Percentiles rank a stretch among this genome's conserved stretches.
Evolutionary conservation across 2,797 vertebrate species (phyloP).

Genomic region (Bovichtus variegatus): DNA sequence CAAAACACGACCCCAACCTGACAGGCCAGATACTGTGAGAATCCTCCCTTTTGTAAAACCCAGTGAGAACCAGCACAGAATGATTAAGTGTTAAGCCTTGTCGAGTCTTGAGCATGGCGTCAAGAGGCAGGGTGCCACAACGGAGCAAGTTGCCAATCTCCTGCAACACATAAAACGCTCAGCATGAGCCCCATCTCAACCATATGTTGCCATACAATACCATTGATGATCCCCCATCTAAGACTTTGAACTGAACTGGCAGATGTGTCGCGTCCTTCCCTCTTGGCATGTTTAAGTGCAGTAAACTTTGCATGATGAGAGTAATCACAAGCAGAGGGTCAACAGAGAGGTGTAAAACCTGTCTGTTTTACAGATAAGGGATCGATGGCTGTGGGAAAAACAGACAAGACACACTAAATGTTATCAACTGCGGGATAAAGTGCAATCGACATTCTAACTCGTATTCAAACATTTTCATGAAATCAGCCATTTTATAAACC

Average conservation of each 20-base stretch:
- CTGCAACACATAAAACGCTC: constrained; percentile 28
- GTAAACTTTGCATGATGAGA: not conserved
- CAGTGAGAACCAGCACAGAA: constrained; percentile 21
- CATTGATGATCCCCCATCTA: constrained; percentile 1
- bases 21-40: constrained; percentile 64
- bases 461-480: not conserved
- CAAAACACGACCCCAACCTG: constrained; percentile 32
- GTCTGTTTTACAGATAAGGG: constrained; percentile 16
- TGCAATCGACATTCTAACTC: not conserved
- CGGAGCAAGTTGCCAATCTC: constrained; percentile 8
- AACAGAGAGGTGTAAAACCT: constrained; percentile 20
- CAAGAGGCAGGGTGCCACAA: constrained; percentile 23
- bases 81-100: constrained; percentile 8
- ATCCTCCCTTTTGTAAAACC: constrained; percentile 21
- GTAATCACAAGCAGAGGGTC: not conserved
- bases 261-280: constrained; percentile 21
- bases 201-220: constrained; percentile 15
- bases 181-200: constrained; percentile 4
- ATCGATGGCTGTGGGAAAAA: constrained; percentile 17
- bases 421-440: not conserved
- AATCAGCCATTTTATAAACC: not conserved
- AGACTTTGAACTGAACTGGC: constrained; percentile 38
- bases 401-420: constrained; percentile 8
- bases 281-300: not conserved
- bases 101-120: constrained; percentile 8